Evolutionary conservation across 2,113 vertebrate genomes (phyloP).

Genomic region (Lanius ludovicianus): DNA sequence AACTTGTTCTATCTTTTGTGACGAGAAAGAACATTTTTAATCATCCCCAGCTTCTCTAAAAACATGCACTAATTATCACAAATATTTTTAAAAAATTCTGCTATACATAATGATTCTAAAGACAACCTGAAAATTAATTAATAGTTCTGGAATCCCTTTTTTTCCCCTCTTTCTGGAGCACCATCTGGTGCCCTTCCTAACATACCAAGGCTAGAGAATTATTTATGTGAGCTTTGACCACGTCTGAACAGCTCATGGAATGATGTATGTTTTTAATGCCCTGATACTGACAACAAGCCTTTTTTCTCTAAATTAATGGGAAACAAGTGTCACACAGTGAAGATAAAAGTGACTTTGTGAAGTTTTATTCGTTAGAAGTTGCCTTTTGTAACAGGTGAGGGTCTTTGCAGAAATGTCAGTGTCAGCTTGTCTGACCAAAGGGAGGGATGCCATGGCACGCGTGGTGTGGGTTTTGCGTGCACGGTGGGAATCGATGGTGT

Average conservation of each 20-base stretch:
- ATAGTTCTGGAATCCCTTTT: not conserved
- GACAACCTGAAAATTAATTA: slow-evolving; percentile 24
- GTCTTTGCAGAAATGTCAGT: not conserved
- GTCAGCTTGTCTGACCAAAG: not conserved
- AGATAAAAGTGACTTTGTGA: slow-evolving; percentile 57
- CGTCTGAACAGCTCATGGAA: not conserved
- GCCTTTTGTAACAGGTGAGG: not conserved
- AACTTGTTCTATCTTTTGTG: not conserved
- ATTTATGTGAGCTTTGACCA: slow-evolving; percentile 55
- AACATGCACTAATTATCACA: not conserved
- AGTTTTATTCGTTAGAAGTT: not conserved
- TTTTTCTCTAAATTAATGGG: slow-evolving; percentile 49
- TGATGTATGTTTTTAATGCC: slow-evolving; percentile 47
- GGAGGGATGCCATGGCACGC: accelerated
- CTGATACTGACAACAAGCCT: slow-evolving; percentile 40
- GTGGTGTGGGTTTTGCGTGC: not conserved
- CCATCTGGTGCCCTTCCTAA: slow-evolving; percentile 53
- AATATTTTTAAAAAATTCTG: not conserved
- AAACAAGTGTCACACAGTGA: not conserved
- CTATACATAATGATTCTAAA: not conserved
- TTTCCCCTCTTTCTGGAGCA: not conserved
- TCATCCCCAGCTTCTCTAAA: not conserved
- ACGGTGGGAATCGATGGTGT: accelerated
- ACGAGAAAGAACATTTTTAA: not conserved
- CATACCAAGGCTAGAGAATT: slow-evolving; percentile 29